phyloP scores from a whole-genome alignment of 2,888 invertebrate species.

The Dynastes maya region DNA sequence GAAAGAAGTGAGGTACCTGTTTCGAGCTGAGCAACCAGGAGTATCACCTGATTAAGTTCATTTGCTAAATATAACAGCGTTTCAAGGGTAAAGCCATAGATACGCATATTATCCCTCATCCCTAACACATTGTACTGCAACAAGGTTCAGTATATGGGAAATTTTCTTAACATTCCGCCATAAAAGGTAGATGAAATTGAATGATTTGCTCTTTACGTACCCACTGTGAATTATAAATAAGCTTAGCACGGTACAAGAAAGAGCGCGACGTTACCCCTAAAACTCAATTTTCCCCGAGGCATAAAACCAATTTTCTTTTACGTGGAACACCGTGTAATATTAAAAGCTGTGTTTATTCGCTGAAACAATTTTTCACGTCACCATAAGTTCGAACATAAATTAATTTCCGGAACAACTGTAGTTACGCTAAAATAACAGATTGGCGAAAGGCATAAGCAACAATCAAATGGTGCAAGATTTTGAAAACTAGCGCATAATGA shows the following conservation, averaged over 20 bases:
- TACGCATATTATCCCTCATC: neutral
- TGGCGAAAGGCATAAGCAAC: no score
- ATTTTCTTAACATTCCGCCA: conserved; percentile 7
- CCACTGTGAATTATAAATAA: conserved; percentile 42
- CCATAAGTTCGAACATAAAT: conserved; percentile 20
- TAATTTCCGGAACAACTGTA: conserved; percentile 22
- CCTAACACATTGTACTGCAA: neutral
- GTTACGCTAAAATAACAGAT: conserved; percentile 21
- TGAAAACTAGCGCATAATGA: no score
- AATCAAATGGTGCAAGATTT: no score
- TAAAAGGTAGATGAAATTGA: conserved; percentile 34
- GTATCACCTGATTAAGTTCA: neutral
- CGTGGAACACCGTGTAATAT: conserved; percentile 27
- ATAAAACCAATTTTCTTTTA: conserved; percentile 39
- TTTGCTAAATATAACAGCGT: neutral
- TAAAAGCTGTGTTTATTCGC: conserved; percentile 43
- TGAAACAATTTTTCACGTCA: conserved; percentile 40
- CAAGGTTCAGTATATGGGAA: neutral
- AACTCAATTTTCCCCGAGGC: conserved; percentile 37
- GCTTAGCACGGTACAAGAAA: conserved; percentile 35
- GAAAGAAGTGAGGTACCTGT: no score
- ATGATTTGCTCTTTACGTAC: conserved; percentile 38
- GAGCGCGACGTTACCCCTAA: conserved; percentile 33
- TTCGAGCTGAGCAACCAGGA: no score
- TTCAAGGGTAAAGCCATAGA: neutral